Evolutionary conservation across 2,113 vertebrate species (phyloP).

Genomic region (Zosterops lateralis): DNA sequence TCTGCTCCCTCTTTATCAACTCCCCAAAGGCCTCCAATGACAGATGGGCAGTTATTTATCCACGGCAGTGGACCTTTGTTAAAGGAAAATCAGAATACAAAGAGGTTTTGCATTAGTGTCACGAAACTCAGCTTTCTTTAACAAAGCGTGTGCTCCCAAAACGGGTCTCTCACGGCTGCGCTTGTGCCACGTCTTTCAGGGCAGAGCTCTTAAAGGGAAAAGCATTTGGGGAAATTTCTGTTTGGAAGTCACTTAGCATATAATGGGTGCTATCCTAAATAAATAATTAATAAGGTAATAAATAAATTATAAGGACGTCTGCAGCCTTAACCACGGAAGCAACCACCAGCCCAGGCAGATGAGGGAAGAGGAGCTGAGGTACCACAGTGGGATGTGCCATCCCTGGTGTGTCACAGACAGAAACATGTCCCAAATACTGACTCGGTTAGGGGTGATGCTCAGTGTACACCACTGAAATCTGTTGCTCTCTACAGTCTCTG

Average conservation of each 20-base stretch:
- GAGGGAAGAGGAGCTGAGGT: background rate
- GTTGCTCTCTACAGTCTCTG: background rate
- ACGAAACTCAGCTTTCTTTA: constrained; percentile 8
- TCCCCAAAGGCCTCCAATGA: constrained; percentile 35
- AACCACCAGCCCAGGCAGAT: background rate
- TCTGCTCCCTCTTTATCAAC: background rate
- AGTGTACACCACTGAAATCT: background rate
- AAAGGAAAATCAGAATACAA: constrained; percentile 48
- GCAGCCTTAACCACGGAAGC: background rate
- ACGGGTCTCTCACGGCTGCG: background rate
- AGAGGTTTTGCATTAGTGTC: constrained; percentile 13
- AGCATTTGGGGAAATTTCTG: constrained; percentile 32
- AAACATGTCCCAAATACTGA: background rate
- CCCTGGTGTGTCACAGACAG: background rate
- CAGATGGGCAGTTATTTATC: constrained; percentile 61
- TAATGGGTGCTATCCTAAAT: constrained; percentile 53
- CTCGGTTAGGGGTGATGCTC: background rate
- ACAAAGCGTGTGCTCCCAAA: background rate
- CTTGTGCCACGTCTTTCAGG: background rate
- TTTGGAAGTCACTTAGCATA: constrained; percentile 46
- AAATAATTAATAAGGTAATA: constrained; percentile 51
- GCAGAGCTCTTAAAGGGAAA: constrained; percentile 24
- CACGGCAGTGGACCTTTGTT: constrained; percentile 36
- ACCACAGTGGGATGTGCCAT: background rate
- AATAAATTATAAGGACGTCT: constrained; percentile 51